These are phyloP conservation scores for Calephelis nemesis DNA, from an alignment of 1,140 invertebrate genomes.

Conservation along the genomic window DNA sequence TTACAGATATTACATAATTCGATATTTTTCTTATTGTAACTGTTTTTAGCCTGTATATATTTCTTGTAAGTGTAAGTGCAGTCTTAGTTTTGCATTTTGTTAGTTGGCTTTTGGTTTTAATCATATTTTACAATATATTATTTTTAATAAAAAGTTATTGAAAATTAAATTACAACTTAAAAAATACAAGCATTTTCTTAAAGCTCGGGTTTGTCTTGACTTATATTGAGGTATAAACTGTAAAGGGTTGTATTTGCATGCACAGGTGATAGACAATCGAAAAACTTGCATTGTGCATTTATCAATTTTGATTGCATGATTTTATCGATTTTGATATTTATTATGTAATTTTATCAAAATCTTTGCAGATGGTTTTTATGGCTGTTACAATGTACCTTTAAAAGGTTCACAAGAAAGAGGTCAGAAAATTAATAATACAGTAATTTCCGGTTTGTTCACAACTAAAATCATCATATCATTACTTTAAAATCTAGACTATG, in stretches of 20 bases:
- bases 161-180: neutral
- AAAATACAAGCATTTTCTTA: neutral
- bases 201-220: neutral
- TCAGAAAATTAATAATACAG: slow-evolving; percentile 20
- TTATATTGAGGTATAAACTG: neutral
- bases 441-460: no score
- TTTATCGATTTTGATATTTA: slow-evolving; percentile 6
- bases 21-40: neutral
- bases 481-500: no score
- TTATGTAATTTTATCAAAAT: slow-evolving; percentile 16
- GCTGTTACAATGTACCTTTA: slow-evolving; percentile 37
- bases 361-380: slow-evolving; percentile 41
- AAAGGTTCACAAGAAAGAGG: slow-evolving; percentile 29
- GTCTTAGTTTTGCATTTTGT: slow-evolving; percentile 6
- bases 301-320: slow-evolving; percentile 4
- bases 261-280: neutral
- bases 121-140: neutral
- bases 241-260: neutral
- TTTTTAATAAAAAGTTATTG: neutral
- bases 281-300: neutral
- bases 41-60: neutral
- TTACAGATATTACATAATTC: no score
- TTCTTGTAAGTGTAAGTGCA: neutral
- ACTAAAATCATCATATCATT: no score
- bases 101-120: slow-evolving; percentile 16